phyloP scores from a whole-genome alignment of 2,113 vertebrate genomes.

The Penelope pileata region DNA sequence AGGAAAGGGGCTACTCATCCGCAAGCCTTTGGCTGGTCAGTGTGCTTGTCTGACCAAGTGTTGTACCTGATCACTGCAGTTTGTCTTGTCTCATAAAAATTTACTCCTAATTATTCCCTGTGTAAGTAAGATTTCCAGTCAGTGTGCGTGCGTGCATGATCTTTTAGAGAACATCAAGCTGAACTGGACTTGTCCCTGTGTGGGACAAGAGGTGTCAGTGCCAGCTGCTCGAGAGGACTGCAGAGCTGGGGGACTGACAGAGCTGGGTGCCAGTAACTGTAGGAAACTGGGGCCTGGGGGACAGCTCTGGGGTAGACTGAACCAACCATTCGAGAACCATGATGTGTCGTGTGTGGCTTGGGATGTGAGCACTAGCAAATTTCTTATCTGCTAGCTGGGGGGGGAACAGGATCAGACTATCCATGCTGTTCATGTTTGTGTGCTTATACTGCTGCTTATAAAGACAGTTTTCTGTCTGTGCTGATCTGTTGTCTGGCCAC shows the following conservation, averaged over 20 bases:
- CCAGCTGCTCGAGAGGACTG: neutral
- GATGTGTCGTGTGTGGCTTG: neutral
- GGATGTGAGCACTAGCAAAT: neutral
- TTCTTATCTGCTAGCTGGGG: neutral
- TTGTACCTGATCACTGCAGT: neutral
- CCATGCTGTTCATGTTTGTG: neutral
- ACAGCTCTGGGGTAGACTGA: neutral
- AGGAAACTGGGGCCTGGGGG: neutral
- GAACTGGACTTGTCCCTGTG: neutral
- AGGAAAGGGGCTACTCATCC: neutral
- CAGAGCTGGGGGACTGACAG: neutral
- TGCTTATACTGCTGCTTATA: neutral
- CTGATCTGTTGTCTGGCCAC: neutral
- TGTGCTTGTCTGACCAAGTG: neutral
- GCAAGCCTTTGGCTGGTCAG: neutral
- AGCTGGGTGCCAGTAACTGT: neutral
- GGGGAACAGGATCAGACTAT: neutral
- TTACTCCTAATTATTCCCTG: neutral
- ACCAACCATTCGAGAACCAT: neutral
- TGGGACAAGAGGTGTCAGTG: neutral
- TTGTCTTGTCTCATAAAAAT: neutral
- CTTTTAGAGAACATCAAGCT: neutral
- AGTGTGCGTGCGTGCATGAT: neutral
- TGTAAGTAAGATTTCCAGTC: neutral
- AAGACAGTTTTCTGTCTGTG: neutral